Evolutionary conservation across 2,888 invertebrate species (phyloP).

Genomic region (Tenthredo distinguenda): DNA sequence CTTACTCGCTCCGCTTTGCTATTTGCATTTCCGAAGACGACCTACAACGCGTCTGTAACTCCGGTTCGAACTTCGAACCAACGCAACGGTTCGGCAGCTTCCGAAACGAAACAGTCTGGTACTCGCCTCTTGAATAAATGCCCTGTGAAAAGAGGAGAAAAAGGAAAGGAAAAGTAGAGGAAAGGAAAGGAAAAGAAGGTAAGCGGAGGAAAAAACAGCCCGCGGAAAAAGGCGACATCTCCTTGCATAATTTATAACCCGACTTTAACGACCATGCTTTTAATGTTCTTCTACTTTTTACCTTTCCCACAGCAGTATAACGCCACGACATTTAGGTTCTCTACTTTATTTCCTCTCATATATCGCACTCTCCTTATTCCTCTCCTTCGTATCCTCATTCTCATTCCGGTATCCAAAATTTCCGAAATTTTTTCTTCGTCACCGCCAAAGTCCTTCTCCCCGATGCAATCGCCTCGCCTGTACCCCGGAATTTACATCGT

Average conservation of each 20-base stretch:
- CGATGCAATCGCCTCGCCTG: not conserved
- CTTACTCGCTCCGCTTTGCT: not conserved
- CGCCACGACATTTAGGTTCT: not conserved
- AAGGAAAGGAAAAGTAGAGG: not conserved
- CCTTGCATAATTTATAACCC: slow-evolving; percentile 70
- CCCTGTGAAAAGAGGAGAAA: not conserved
- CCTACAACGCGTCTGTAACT: not conserved
- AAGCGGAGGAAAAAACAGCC: slow-evolving; percentile 23
- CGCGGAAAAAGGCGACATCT: slow-evolving; percentile 52
- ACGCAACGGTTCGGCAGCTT: not conserved
- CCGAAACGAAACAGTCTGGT: not conserved
- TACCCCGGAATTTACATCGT: slow-evolving; percentile 3
- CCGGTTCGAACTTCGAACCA: not conserved
- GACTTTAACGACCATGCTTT: slow-evolving; percentile 71
- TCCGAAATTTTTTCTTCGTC: too few species aligned
- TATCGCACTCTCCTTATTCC: not conserved
- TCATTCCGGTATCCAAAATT: not conserved
- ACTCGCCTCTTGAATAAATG: slow-evolving; percentile 23
- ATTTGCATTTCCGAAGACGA: not conserved
- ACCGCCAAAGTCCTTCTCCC: not conserved
- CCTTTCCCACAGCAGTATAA: slow-evolving; percentile 43
- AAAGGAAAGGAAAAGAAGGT: slow-evolving; percentile 9
- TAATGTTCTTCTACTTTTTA: slow-evolving; percentile 61
- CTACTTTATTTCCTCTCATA: not conserved
- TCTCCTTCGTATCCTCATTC: not conserved